Evolutionary conservation across 64 coral and sea anemone species (phyloP), one percentile per base, ranked within the genome.

Genomic region (Stichodactyla mertensii): DNA sequence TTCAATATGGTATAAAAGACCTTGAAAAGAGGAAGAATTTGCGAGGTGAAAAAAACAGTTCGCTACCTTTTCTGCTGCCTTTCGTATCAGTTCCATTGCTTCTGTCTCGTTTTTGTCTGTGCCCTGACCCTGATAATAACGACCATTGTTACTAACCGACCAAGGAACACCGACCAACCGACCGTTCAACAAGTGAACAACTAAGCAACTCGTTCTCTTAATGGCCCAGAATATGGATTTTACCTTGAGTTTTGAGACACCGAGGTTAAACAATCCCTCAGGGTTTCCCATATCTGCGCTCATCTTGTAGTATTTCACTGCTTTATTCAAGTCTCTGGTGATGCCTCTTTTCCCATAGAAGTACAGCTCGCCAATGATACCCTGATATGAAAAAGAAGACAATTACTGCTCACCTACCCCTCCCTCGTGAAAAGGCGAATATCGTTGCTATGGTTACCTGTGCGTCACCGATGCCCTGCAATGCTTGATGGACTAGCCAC

Each of bases 281-380:
- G 92, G 78, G 16, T 98, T 88, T n/a, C 90, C 92, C 22, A 80
- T 89, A 16, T 93, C 92, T 31, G 95, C 95, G 13, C 95, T 91
- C 95, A 98, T 98, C 71, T 98, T 71, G 57, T 98, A 98, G 87
- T 84, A 94, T 22, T 98, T 91, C 53, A 87, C 95, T 7, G 95
- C 95, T 90, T 94, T 80, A 66, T 86, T 89, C n/a, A 98, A 86
- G 78, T 98, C 92, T 15, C 95, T 86, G 55, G 89, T 87, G 61
- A 98, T 79, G 16, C 90, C 92, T 16, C 91, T 92, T 58, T 94
- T 92, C 51, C 95, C 95, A 57, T 91, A 98, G 85, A 94, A 94
- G 60, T 92, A 94, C 84, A 98, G 80, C 45, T 98, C 95, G 20
- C 89, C 95, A 14, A 98, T 69, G 16, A 94, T 16, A 59, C 85